Conservation (phyloP, 1,140 invertebrate species). For the Potamilus streckersoni region DNA sequence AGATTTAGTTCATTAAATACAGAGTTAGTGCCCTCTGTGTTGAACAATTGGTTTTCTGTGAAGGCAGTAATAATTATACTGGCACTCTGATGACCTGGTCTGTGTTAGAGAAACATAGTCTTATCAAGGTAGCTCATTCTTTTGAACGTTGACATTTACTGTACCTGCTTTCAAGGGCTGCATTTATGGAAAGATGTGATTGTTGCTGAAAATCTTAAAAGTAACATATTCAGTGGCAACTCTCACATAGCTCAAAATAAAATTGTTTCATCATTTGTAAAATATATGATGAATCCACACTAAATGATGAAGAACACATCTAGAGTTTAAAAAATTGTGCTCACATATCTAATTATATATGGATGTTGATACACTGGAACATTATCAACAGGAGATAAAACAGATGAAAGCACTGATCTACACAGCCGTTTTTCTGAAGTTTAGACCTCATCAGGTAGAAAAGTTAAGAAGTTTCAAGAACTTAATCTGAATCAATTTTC, state of each 20-base stretch:
- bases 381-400: conserved; percentile 9
- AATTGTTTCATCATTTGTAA: no score
- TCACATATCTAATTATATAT: conserved; percentile 6
- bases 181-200: conserved; percentile 18
- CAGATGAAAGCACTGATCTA: conserved; percentile 25
- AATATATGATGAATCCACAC: not conserved
- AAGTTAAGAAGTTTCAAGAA: conserved; percentile 22
- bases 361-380: conserved; percentile 14
- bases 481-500: conserved; percentile 21
- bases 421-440: conserved; percentile 21
- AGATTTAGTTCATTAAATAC: conserved; percentile 25
- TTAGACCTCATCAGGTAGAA: conserved; percentile 13
- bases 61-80: conserved; percentile 27
- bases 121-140: conserved; percentile 15
- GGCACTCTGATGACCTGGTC: conserved; percentile 13
- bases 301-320: not conserved
- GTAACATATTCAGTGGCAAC: conserved; percentile 14
- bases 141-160: conserved; percentile 16
- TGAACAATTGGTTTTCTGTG: conserved; percentile 17
- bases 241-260: conserved; percentile 10
- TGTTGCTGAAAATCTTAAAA: conserved; percentile 17
- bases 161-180: conserved; percentile 12
- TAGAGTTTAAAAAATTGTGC: conserved; percentile 6
- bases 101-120: conserved; percentile 26
- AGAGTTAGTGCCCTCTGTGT: conserved; percentile 16